Evolutionary conservation across 2,797 vertebrate species (phyloP).

Genomic region (Huso huso): DNA sequence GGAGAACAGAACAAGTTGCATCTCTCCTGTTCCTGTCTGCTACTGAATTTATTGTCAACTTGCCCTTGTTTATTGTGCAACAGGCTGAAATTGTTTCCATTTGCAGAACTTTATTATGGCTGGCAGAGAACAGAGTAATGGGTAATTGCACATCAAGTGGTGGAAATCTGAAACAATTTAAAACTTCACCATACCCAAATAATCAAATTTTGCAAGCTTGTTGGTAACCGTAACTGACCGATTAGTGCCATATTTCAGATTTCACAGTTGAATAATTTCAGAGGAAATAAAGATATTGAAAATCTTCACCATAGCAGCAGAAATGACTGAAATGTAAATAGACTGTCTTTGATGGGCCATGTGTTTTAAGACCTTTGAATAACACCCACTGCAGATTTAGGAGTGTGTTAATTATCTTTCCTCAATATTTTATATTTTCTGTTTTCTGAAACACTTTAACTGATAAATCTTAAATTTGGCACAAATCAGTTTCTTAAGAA

Average conservation of each 20-base stretch:
- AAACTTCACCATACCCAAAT: slow-evolving; percentile 9
- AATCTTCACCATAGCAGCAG: too few species aligned
- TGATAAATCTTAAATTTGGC: too few species aligned
- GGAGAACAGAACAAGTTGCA: too few species aligned
- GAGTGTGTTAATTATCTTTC: too few species aligned
- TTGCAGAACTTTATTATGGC: slow-evolving; percentile 14
- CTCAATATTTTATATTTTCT: too few species aligned
- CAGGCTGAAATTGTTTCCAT: slow-evolving; percentile 23
- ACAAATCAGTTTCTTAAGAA: too few species aligned
- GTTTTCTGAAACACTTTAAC: too few species aligned
- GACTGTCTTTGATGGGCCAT: too few species aligned
- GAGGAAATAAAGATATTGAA: background rate
- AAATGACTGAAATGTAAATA: too few species aligned
- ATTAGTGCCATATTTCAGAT: slow-evolving; percentile 54
- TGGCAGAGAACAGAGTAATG: slow-evolving; percentile 18
- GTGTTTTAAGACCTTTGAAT: too few species aligned
- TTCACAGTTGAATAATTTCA: background rate
- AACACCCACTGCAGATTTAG: too few species aligned
- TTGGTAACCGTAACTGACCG: slow-evolving; percentile 21
- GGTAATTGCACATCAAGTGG: slow-evolving; percentile 15
- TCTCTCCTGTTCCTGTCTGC: too few species aligned
- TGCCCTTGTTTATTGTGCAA: slow-evolving; percentile 21
- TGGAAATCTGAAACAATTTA: slow-evolving; percentile 19
- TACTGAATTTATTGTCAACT: background rate
- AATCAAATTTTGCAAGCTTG: slow-evolving; percentile 20